Evolutionary conservation across 2,797 vertebrate species (phyloP).

Genomic region (Sebastiscus albofasciatus): DNA sequence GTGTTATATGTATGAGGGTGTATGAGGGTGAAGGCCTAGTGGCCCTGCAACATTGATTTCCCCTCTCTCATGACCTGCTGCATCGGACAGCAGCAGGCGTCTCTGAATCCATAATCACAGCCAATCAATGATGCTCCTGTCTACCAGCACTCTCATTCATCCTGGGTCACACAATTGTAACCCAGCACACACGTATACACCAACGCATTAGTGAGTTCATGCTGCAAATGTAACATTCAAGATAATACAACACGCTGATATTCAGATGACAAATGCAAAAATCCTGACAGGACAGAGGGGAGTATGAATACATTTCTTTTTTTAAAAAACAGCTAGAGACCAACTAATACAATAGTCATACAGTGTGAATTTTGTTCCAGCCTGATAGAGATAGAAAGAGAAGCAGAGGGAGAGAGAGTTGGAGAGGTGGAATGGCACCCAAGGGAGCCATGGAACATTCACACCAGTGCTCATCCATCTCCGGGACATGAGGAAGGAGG

Average conservation of each 20-base stretch:
- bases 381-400: constrained; percentile 40
- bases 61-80: constrained; percentile 30
- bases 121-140: constrained; percentile 54
- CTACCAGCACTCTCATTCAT: constrained; percentile 27
- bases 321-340: not conserved
- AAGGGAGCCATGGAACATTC: constrained; percentile 66
- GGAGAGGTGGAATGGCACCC: constrained; percentile 63
- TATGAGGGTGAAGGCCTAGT: constrained; percentile 10
- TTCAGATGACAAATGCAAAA: not conserved
- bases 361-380: constrained; percentile 22
- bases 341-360: constrained; percentile 6
- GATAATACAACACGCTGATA: not conserved
- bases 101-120: constrained; percentile 59
- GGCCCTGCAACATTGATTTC: constrained; percentile 57
- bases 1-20: constrained; percentile 11
- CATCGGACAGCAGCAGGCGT: constrained; percentile 29
- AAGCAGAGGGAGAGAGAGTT: constrained; percentile 25
- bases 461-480: constrained; percentile 71
- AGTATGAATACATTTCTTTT: not conserved
- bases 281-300: not conserved
- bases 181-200: not conserved
- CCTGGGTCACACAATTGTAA: constrained; percentile 2
- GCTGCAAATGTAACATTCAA: not conserved
- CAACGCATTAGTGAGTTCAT: not conserved
- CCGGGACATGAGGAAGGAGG: constrained; percentile 57